These are phyloP conservation scores for Austrolebias charrua DNA, from an alignment of 2,797 vertebrate genomes.

Conservation along the genomic window DNA sequence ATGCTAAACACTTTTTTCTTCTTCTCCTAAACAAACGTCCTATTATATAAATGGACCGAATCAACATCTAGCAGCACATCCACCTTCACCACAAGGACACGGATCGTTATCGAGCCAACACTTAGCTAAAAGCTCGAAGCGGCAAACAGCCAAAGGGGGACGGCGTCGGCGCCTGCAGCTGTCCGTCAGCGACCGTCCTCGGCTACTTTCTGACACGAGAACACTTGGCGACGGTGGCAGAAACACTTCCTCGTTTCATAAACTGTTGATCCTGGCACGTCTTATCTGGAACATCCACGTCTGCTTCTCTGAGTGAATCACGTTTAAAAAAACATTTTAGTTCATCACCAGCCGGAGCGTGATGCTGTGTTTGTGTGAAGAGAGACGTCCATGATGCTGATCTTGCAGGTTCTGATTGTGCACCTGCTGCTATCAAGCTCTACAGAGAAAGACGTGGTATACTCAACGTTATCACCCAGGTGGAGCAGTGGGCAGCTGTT, in stretches of 20 bases:
- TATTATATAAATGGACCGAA: constrained; percentile 22
- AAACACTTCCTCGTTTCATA: constrained; percentile 35
- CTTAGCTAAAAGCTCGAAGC: constrained; percentile 38
- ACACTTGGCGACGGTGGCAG: constrained; percentile 36
- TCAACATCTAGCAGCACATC: constrained; percentile 22
- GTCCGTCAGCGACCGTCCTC: constrained; percentile 25
- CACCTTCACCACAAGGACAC: constrained; percentile 42
- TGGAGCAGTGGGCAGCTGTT: no score
- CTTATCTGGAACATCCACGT: constrained; percentile 5
- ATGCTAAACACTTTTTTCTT: constrained; percentile 11
- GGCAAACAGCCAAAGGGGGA: constrained; percentile 25
- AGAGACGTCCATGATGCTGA: constrained; percentile 12
- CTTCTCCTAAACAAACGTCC: constrained; percentile 21
- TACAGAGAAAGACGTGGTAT: no score
- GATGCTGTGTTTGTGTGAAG: neutral
- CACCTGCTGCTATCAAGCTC: neutral
- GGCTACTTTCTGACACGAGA: constrained; percentile 14
- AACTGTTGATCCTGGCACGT: constrained; percentile 30
- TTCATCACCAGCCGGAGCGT: neutral
- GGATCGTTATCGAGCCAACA: constrained; percentile 10
- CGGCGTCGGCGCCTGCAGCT: constrained; percentile 1
- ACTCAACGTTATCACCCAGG: neutral
- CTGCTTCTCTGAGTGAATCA: neutral
- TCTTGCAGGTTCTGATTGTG: neutral
- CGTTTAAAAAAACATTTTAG: neutral